phyloP scores from a whole-genome alignment of 2,797 vertebrate genomes.

The Intellagama lesueurii region DNA sequence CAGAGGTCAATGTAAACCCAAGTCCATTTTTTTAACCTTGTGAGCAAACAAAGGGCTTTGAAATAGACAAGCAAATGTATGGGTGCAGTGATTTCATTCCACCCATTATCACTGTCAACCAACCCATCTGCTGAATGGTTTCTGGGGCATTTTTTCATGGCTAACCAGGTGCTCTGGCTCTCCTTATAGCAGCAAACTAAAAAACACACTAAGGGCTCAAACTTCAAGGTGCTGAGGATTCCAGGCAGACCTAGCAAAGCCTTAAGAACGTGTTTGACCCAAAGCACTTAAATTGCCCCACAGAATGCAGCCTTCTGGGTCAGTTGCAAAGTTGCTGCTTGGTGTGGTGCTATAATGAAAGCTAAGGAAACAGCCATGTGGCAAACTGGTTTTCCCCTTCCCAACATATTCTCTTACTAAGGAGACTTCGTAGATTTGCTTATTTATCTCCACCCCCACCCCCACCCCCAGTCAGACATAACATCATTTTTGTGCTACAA shows the following conservation, averaged over 20 bases:
- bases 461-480: background rate
- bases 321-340: background rate
- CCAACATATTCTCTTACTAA: background rate
- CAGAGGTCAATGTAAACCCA: background rate
- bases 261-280: background rate
- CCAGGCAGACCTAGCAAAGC: constrained; percentile 38
- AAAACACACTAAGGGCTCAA: constrained; percentile 15
- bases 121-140: background rate
- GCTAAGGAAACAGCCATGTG: background rate
- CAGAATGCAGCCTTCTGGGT: background rate
- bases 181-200: background rate
- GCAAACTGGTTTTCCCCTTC: background rate
- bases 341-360: constrained; percentile 24
- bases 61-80: background rate
- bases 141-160: constrained; percentile 4
- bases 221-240: background rate
- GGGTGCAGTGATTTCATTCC: too few species aligned
- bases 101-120: background rate
- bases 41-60: background rate
- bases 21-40: background rate
- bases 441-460: background rate
- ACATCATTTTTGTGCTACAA: background rate
- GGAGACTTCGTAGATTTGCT: background rate
- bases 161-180: constrained; percentile 1
- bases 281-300: constrained; percentile 6